A percentile compares a stretch with the other conserved stretches of the same genome.
Conservation (phyloP, 2,797 vertebrate species). For the Pseudomugil tenellus region DNA sequence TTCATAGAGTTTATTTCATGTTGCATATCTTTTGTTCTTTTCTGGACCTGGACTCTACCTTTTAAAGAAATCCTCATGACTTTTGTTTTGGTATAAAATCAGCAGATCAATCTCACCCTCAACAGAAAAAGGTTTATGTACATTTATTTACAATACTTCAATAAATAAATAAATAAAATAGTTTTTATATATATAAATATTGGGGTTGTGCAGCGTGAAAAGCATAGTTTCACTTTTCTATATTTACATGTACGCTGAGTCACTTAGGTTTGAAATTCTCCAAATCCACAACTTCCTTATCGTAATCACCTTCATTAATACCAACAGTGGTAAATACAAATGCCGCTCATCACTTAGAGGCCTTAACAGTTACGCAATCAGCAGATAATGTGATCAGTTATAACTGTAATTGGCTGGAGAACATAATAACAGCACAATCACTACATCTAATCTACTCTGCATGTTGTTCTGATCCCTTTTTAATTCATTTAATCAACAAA, state of each 20-base stretch:
- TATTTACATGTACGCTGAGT: not conserved
- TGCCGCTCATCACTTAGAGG: not conserved
- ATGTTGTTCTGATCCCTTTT: conserved; percentile 58
- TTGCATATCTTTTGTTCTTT: too few relatives aligned
- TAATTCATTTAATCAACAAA: conserved; percentile 64
- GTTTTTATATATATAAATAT: too few relatives aligned
- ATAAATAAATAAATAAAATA: too few relatives aligned
- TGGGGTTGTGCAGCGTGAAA: too few relatives aligned
- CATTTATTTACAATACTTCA: too few relatives aligned
- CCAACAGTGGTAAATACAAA: conserved; percentile 1
- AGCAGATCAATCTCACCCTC: too few relatives aligned
- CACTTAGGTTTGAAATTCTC: not conserved
- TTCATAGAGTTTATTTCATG: too few relatives aligned
- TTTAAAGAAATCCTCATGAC: too few relatives aligned
- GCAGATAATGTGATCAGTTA: conserved; percentile 46
- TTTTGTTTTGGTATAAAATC: too few relatives aligned
- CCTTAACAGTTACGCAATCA: conserved; percentile 38
- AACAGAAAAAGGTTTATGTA: too few relatives aligned
- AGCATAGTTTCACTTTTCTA: too few relatives aligned
- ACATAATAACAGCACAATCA: conserved; percentile 55
- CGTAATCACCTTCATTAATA: conserved; percentile 22
- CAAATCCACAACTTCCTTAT: conserved; percentile 2
- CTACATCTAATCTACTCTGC: conserved; percentile 48
- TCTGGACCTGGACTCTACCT: too few relatives aligned
- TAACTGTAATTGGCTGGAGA: conserved; percentile 54